Evolutionary conservation across 2,888 invertebrate genomes (phyloP).

Genomic region (Drosophila antonietae): DNA sequence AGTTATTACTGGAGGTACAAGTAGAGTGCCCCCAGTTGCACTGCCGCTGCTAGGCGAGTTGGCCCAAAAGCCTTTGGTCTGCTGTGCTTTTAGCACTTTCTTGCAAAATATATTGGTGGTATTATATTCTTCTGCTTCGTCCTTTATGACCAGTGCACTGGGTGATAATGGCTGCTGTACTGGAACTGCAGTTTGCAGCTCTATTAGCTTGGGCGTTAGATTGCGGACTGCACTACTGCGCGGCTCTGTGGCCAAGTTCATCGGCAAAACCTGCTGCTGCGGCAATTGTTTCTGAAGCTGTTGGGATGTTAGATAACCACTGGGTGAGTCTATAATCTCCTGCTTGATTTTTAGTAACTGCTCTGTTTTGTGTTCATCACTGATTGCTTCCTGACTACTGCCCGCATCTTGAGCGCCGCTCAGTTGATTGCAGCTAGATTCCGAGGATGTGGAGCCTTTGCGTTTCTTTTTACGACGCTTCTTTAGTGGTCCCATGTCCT

Average conservation of each 20-base stretch:
- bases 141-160: constrained; percentile 74
- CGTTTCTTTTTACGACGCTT: constrained; percentile 84
- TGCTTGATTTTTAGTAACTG: constrained; percentile 80
- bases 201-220: constrained; percentile 81
- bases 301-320: constrained; percentile 41
- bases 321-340: constrained; percentile 82
- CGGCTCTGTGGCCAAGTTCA: constrained; percentile 81
- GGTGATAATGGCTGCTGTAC: constrained; percentile 54
- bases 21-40: constrained; percentile 42
- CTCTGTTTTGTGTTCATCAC: constrained; percentile 60
- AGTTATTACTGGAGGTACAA: constrained; percentile 77
- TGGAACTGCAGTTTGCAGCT: constrained; percentile 49
- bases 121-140: constrained; percentile 83
- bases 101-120: constrained; percentile 83
- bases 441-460: constrained; percentile 84
- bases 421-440: constrained; percentile 80
- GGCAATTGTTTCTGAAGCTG: constrained; percentile 36
- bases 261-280: constrained; percentile 77
- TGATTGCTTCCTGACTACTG: constrained; percentile 67
- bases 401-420: constrained; percentile 61
- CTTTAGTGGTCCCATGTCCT: constrained; percentile 84
- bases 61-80: constrained; percentile 83
- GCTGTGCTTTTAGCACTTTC: constrained; percentile 84
- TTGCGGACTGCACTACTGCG: constrained; percentile 79
- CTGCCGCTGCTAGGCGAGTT: constrained; percentile 78